Base-by-base conservation (phyloP, 2,888 invertebrate genomes). In the Lordiphosa andalusiaca region DNA sequence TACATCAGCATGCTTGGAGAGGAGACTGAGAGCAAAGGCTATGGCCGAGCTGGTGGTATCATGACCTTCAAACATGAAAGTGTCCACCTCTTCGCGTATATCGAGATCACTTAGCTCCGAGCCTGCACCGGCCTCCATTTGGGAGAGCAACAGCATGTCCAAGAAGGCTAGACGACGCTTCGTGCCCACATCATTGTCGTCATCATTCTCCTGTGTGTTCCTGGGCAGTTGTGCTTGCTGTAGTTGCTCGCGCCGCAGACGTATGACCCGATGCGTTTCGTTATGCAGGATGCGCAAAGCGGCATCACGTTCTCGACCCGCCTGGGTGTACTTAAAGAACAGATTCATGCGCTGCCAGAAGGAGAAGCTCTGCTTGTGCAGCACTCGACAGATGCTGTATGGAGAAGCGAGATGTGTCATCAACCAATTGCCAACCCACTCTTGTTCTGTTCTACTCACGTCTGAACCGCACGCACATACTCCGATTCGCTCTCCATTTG, bases 401-500 rank as follows among this genome's bases (percentile, higher is more conserved):
- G 7, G 21, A 10, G 10, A 7, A 1, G 1, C 6, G 7, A 9
- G 4, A 16, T 2, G 1, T 16, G 16, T 16, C 16, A 16, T 16
- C 16, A 16, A 16, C 16, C 16, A 16, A 16, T 16, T 16, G 16
- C 16, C 16, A 16, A 16, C 16, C 16, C 16, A 1, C 16, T 1
- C 2, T 16, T 16, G 16, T 2, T n/a, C n/a, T n/a, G n/a, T 16
- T 16, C 1, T 61, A 90, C 92, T 91, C 90, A 94, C 94, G 90
- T 90, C 85, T 93, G 92, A 13, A 95, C 93, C 5, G 94, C 92
- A 69, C 91, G 90, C 0, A 95, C 94, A 85, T 95, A 96, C 71
- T 92, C 91, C 0, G 94, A 93, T 50, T 93, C 91, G 23, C 90
- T 90, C 74, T 93, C 89, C 49, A 90, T 89, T 85, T 96, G 95